A percentile compares a stretch with the other conserved stretches of the same genome.
Evolutionary conservation across 2,888 invertebrate species (phyloP).

Genomic region (Xestia ashworthii): DNA sequence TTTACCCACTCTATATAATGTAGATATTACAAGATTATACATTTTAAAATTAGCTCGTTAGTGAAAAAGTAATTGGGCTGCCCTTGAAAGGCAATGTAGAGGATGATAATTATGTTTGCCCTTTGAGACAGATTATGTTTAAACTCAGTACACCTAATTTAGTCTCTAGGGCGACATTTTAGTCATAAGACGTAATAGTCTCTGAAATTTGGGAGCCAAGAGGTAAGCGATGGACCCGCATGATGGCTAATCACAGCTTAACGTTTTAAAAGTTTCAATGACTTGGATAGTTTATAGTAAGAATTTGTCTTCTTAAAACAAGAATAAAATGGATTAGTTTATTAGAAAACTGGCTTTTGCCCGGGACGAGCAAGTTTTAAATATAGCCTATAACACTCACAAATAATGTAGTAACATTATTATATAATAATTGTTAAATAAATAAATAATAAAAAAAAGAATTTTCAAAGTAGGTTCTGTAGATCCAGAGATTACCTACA

Average conservation of each 20-base stretch:
- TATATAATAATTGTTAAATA: too few relatives aligned
- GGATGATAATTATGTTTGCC: constrained; percentile 56
- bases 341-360: background rate
- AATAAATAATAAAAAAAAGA: too few relatives aligned
- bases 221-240: constrained; percentile 19
- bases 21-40: constrained; percentile 22
- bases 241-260: constrained; percentile 20
- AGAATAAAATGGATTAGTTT: background rate
- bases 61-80: constrained; percentile 49
- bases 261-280: constrained; percentile 9
- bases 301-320: background rate
- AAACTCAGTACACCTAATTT: constrained; percentile 46
- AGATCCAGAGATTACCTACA: too few relatives aligned
- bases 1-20: background rate
- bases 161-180: constrained; percentile 35
- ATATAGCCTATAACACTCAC: too few relatives aligned
- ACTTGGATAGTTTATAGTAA: background rate
- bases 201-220: constrained; percentile 34
- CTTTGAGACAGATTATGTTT: constrained; percentile 62
- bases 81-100: constrained; percentile 25
- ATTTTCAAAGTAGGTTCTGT: too few relatives aligned
- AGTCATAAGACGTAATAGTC: constrained; percentile 46
- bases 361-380: too few relatives aligned
- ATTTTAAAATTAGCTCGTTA: constrained; percentile 44
- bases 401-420: too few relatives aligned